Evolutionary conservation across 2,797 vertebrate species (phyloP), one percentile per base, ranked within the genome.

Genomic region (Acomys russatus): DNA sequence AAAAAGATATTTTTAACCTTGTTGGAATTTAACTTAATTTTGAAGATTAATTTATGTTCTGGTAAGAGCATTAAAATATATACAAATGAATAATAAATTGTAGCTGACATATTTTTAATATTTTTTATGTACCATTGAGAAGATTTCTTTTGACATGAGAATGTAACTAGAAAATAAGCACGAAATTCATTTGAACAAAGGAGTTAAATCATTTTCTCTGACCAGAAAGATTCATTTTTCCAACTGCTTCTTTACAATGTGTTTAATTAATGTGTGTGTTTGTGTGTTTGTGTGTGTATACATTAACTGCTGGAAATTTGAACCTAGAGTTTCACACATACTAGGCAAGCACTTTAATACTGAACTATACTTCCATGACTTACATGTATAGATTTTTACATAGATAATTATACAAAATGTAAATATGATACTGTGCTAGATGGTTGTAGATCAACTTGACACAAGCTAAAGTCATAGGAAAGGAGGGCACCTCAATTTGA

Each of bases 161-260:
- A 38, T 97, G 92, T 94, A 96, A 95, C 12, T 93, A 95, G 63
- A 68, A 30, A 94, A 90, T 28, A 97, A 70, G 25, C 93, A 90
- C 25, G 97, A 97, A 96, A 90, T 96, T 83, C 84, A 63, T 84
- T 95, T 71, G 94, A 97, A 96, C 17, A 95, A 18, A 56, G 87
- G 18, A 93, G 64, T 88, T 88, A 78, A 97, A 61, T 0, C 82
- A 92, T 92, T 71, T 96, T 70, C 94, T 63, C 83, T 63, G 70
- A 64, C n/a, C 85, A 89, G 74, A 68, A 77, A 22, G 2, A 82
- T 30, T 97, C 92, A 95, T 83, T 56, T 35, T 95, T 59, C 95
- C 59, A 86, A 54, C 92, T 95, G 1, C n/a, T 56, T 79, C 51
- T 79, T 51, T 77, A 25, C 25, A 49, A 23, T 76, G 23, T 51